A percentile compares a stretch with the other conserved stretches of the same genome.
These are phyloP conservation scores for Tichodroma muraria DNA, from an alignment of 2,113 vertebrate species.

Conservation along the genomic window DNA sequence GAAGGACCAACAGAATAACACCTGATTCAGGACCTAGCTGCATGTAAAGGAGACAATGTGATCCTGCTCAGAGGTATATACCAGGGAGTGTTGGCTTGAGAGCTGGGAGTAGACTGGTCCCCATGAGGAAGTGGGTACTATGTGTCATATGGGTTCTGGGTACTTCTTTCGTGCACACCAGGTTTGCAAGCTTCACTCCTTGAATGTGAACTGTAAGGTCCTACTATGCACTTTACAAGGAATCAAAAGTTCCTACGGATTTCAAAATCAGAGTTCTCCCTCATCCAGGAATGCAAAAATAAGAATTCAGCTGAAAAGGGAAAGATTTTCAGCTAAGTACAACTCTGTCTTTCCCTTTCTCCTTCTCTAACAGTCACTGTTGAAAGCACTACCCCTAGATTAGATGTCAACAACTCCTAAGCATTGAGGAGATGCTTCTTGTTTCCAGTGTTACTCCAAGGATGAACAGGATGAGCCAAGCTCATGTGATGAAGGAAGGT, in stretches of 20 bases:
- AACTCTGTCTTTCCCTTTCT: background rate
- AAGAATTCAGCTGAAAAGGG: background rate
- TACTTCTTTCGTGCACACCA: background rate
- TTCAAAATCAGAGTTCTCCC: background rate
- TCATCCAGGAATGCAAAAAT: background rate
- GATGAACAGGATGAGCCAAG: background rate
- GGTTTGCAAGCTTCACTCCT: background rate
- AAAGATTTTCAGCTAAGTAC: background rate
- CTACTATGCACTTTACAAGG: background rate
- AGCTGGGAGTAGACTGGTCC: background rate
- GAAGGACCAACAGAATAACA: background rate
- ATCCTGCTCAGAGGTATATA: background rate
- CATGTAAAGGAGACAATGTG: background rate
- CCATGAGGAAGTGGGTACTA: background rate
- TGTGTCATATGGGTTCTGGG: rapidly evolving
- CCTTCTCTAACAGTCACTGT: background rate
- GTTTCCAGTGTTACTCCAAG: background rate
- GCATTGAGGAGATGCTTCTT: rapidly evolving
- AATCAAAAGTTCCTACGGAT: background rate
- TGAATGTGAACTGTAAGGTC: background rate
- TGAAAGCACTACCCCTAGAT: background rate
- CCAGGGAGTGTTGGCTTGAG: background rate
- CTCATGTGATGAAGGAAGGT: background rate
- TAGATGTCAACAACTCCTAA: background rate
- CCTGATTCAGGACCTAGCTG: rapidly evolving